Base-by-base conservation (phyloP, 2,888 invertebrate species). In the Sylvicola cinctus region DNA sequence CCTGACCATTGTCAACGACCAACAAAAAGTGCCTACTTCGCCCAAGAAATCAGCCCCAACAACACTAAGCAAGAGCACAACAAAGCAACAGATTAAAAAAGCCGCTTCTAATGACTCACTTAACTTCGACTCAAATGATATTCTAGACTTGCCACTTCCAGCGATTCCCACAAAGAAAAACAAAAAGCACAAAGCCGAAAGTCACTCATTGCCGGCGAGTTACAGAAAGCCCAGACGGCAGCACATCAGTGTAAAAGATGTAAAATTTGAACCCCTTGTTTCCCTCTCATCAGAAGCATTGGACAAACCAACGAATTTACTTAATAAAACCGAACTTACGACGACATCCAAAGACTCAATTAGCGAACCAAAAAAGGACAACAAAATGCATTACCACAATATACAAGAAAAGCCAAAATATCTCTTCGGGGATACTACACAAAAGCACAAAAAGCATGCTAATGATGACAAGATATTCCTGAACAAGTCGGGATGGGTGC, bases 401-500 rank as follows among this genome's bases (percentile, higher is more conserved):
- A 33, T 36, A 15, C 45, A 45, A 33, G 45, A 44, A 31, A 51
- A 52, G 39, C 56, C 56, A 17, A 55, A 56, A 1, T 58, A 58
- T 46, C 43, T 58, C 8, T 58, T 58, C 38, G 58, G 58, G 1
- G 58, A 58, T 37, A 29, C 30, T 13, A 29, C 14, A 8, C 23
- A 16, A 29, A 29, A 29, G 11, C 14, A 6, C 4, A 32, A 14
- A 11, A 25, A 7, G 4, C 12, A 12, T 43, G 14, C 8, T 32
- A 40, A 38, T 20, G 51, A 50, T 36, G 54, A 54, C 40, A 53
- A 57, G 43, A 57, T 58, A 29, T 58, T 51, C 32, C 45, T 58
- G 4, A 58, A 57, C 39, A 58, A 58, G 36, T 60, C 61, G 20
- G 61, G 61, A 15, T 62, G 61, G 61, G 60, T 61, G n/a, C 60